Percentiles rank a stretch among this genome's conserved stretches.
These are phyloP conservation scores for Ischnus inquisitorius DNA, from an alignment of 2,888 invertebrate species.

Conservation along the genomic window DNA sequence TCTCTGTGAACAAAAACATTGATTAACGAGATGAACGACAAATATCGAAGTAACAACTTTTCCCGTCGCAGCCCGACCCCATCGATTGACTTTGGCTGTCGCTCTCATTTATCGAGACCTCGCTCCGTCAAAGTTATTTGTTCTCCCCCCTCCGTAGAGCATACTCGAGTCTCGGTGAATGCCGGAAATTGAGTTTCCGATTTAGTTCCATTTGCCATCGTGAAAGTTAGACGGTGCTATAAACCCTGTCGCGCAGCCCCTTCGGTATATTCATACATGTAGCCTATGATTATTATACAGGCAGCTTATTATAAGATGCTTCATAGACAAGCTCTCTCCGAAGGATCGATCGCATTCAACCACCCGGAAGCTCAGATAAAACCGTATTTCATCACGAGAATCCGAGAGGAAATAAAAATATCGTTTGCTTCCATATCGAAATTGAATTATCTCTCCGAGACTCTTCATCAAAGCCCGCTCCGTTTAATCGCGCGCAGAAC, in stretches of 20 bases:
- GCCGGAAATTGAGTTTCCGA: conserved; percentile 70
- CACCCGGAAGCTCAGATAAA: neutral
- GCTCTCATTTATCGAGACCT: too few species aligned
- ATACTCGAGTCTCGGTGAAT: conserved; percentile 60
- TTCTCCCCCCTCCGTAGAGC: conserved; percentile 50
- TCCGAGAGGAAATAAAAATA: neutral
- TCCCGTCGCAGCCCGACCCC: too few species aligned
- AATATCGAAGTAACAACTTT: too few species aligned
- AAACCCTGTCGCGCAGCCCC: conserved; percentile 16
- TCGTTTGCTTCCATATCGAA: neutral
- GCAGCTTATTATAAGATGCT: neutral
- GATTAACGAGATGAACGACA: too few species aligned
- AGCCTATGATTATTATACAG: neutral
- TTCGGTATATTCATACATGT: neutral
- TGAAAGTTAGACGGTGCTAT: conserved; percentile 49
- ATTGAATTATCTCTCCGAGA: neutral
- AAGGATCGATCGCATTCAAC: conserved; percentile 37
- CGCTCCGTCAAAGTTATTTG: conserved; percentile 64
- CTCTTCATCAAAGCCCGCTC: neutral
- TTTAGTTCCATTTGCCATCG: conserved; percentile 61
- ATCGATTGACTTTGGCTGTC: too few species aligned
- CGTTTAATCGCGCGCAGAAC: neutral
- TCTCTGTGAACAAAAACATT: too few species aligned
- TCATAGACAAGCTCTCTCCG: neutral
- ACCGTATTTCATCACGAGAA: neutral